Evolutionary conservation across 2,113 vertebrate species (phyloP), one percentile per base, ranked within the genome.

Genomic region (Orientallactaga bullata): DNA sequence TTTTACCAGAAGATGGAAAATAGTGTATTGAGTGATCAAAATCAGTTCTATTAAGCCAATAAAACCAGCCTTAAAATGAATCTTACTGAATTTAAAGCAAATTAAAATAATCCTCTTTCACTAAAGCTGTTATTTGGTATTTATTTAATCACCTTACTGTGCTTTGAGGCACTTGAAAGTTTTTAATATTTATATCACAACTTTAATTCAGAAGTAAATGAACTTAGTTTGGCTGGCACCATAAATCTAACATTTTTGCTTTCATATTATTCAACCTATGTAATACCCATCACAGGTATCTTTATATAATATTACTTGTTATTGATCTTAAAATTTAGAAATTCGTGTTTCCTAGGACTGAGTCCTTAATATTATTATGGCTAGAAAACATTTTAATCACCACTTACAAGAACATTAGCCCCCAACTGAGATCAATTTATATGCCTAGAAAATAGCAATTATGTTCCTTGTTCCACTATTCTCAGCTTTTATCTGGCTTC

Each of bases 301-400:
- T 61, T 93, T 86, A 11, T 42, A 4, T 61, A 89, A 80, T 66
- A 47, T 77, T 83, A 90, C 74, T 90, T 90, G 39, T 37, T 65
- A 26, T 83, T 77, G 55, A 87, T 77, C 83, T 82, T 83, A 35
- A 82, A 82, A 65, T 82, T 81, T 3, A 58, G 74, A 93, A 87
- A 24, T 3, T 17, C 28, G 24, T 77, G n/a, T 65, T 71, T 90
- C 39, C n/a, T 71, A 82, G 32, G 11, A 82, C 12, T 82, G 9
- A 3, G 39, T 72, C 12, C 69, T 74, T 86, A 77, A 71, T 9
- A 77, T 71, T 51, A 32, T 51, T 30, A 72, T 89, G 21, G 42
- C 13, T 82, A 90, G 23, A 93, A 93, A 87, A 76, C 13, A 35
- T 39, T 55, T 76, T 71, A 92, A 60, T 35, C 30, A 66, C 23